Evolutionary conservation across 2,113 vertebrate species (phyloP).

Genomic region (Rhombomys opimus): DNA sequence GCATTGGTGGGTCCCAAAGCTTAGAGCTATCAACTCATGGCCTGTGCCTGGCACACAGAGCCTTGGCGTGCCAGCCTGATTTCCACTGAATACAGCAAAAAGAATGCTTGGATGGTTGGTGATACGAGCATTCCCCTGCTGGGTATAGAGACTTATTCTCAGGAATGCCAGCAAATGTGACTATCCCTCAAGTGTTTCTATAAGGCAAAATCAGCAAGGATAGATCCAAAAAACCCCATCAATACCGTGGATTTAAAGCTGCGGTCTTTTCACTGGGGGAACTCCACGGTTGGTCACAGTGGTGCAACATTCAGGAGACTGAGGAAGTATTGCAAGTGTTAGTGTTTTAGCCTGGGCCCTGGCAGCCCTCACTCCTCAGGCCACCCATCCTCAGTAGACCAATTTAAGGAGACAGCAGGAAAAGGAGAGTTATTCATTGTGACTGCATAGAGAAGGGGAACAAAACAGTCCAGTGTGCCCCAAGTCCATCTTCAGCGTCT

Average conservation of each 20-base stretch:
- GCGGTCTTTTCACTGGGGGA: not conserved
- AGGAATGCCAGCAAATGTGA: not conserved
- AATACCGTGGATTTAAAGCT: not conserved
- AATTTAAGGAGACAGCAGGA: not conserved
- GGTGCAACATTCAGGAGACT: not conserved
- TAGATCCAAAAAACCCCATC: not conserved
- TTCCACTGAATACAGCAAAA: not conserved
- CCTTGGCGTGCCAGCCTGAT: not conserved
- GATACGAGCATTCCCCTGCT: not conserved
- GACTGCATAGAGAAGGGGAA: not conserved
- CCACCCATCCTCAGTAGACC: not conserved
- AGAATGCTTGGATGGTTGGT: not conserved
- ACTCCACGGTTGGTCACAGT: not conserved
- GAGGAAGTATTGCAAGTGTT: not conserved
- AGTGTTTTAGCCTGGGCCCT: not conserved
- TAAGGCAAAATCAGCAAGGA: not conserved
- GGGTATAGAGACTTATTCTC: not conserved
- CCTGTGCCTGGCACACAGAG: not conserved
- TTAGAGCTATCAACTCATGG: not conserved
- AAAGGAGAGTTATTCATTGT: not conserved
- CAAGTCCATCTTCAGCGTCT: not conserved
- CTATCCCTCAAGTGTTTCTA: not conserved
- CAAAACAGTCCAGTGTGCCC: not conserved
- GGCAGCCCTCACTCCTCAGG: not conserved
- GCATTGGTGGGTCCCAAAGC: not conserved